These are phyloP conservation scores for Allygus modestus DNA, from an alignment of 2,888 invertebrate genomes.

Conservation along the genomic window DNA sequence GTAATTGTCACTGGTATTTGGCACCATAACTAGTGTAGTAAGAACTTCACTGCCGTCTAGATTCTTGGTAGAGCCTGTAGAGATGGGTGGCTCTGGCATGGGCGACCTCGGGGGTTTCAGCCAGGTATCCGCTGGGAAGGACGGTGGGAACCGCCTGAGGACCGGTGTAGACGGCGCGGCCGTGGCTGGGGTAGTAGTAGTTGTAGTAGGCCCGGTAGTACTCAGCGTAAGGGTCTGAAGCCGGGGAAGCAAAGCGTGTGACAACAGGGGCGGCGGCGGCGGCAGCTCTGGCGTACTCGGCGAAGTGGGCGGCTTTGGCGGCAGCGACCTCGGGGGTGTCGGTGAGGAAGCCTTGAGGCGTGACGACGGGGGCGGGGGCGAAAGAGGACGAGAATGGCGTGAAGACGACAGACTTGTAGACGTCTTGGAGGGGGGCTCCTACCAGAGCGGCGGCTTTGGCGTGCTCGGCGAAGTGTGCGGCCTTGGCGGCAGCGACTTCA, in stretches of 20 bases:
- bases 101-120: slow-evolving; percentile 60
- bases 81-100: slow-evolving; percentile 37
- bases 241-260: not conserved
- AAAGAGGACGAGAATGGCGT: not conserved
- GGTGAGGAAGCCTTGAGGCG: slow-evolving; percentile 39
- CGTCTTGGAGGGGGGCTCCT: slow-evolving; percentile 7
- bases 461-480: slow-evolving; percentile 36
- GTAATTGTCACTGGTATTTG: no score
- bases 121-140: slow-evolving; percentile 39
- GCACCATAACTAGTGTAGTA: no score
- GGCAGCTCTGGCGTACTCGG: slow-evolving; percentile 63
- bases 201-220: slow-evolving; percentile 43
- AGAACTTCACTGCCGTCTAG: not conserved
- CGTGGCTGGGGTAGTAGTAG: slow-evolving; percentile 17
- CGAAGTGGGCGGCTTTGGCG: slow-evolving; percentile 73
- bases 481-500: slow-evolving; percentile 33
- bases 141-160: slow-evolving; percentile 17
- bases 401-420: slow-evolving; percentile 21
- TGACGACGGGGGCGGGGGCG: slow-evolving; percentile 18
- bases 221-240: not conserved
- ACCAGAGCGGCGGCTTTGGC: slow-evolving; percentile 21
- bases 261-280: not conserved
- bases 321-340: slow-evolving; percentile 73
- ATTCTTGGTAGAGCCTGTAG: slow-evolving; percentile 13
- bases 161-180: not conserved